Conservation (phyloP, 2,888 invertebrate species). For the Embidobia sp. region DNA sequence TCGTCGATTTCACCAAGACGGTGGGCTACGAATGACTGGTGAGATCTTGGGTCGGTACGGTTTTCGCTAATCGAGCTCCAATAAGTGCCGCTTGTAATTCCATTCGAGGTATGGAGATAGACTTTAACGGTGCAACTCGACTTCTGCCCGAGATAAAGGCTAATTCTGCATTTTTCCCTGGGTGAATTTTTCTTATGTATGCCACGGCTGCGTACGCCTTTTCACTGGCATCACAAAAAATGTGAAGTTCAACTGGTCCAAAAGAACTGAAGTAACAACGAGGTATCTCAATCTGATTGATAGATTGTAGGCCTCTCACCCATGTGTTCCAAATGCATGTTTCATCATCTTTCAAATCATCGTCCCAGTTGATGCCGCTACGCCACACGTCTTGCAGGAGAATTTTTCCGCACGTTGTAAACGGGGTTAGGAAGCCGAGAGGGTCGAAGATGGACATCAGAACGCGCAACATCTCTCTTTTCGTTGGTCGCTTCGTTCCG, state of each 20-base stretch:
- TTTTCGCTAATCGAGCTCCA: conserved; percentile 33
- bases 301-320: conserved; percentile 55
- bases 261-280: conserved; percentile 1
- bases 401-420: conserved; percentile 65
- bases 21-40: background rate
- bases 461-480: conserved; percentile 54
- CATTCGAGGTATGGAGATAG: conserved; percentile 37
- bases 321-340: conserved; percentile 59
- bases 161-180: background rate
- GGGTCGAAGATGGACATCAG: conserved; percentile 73
- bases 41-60: conserved; percentile 25
- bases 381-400: conserved; percentile 69
- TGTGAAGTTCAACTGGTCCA: conserved; percentile 46
- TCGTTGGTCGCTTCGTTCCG: conserved; percentile 44
- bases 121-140: conserved; percentile 37
- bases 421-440: conserved; percentile 67
- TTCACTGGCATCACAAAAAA: conserved; percentile 69
- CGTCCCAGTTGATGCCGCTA: conserved; percentile 64
- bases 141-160: background rate
- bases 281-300: conserved; percentile 33
- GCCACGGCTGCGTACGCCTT: conserved; percentile 63
- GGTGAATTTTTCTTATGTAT: conserved; percentile 2
- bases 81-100: conserved; percentile 60
- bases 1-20: no score
- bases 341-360: conserved; percentile 41